Evolutionary conservation across 2,888 invertebrate genomes (phyloP).

Genomic region (Phortica okadai): DNA sequence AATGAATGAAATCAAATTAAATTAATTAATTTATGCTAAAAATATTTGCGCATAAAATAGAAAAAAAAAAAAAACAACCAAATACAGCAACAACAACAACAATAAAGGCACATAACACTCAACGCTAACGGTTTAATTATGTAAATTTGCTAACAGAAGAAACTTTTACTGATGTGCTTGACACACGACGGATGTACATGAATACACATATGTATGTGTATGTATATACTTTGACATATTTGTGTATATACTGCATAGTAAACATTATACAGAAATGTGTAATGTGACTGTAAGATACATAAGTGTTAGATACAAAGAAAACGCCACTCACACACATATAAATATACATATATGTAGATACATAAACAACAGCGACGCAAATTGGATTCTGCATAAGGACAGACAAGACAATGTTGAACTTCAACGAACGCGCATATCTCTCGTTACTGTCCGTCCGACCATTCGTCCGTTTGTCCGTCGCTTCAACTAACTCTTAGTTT

Average conservation of each 20-base stretch:
- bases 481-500: background rate
- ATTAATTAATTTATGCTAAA: slow-evolving; percentile 2
- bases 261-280: background rate
- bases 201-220: background rate
- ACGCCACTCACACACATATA: background rate
- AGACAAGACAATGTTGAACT: background rate
- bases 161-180: no score
- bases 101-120: background rate
- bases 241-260: background rate
- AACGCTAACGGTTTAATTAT: slow-evolving; percentile 7
- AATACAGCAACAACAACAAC: no score
- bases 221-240: background rate
- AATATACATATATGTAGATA: background rate
- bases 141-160: background rate
- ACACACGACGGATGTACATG: no score
- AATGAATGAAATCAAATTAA: slow-evolving; percentile 8
- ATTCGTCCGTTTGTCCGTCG: background rate
- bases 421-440: background rate
- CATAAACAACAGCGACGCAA: background rate
- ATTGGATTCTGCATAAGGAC: background rate
- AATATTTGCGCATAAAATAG: background rate
- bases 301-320: background rate
- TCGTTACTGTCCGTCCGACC: background rate
- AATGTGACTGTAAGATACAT: background rate
- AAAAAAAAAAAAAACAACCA: background rate